A percentile compares a stretch with the other conserved stretches of the same genome.
Conservation (phyloP, 1,140 invertebrate genomes). For the Sycobia sp. region DNA sequence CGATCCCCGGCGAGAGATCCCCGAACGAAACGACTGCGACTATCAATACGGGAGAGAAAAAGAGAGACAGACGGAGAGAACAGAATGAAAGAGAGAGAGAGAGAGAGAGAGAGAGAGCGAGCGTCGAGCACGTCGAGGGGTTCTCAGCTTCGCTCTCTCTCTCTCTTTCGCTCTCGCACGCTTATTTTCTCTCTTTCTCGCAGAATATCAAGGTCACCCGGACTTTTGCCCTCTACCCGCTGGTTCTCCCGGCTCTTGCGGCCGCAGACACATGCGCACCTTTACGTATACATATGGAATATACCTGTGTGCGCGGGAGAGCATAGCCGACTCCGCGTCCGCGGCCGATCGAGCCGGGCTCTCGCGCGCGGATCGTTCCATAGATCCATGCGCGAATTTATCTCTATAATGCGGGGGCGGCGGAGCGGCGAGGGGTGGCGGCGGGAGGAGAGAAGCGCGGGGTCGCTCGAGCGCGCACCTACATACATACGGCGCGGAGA, state of each 20-base stretch:
- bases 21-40: conserved; percentile 22
- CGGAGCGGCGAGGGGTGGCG: background rate
- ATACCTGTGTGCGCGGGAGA: too few relatives aligned
- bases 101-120: conserved; percentile 4
- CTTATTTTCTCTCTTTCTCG: too few relatives aligned
- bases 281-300: conserved; percentile 5
- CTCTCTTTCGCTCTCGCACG: conserved; percentile 17
- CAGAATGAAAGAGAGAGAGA: too few relatives aligned
- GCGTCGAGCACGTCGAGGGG: background rate
- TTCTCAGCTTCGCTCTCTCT: conserved; percentile 37
- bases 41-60: conserved; percentile 27
- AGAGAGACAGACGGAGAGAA: too few relatives aligned
- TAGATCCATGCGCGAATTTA: too few relatives aligned
- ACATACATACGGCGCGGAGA: too few relatives aligned
- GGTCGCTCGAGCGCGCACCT: too few relatives aligned
- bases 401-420: too few relatives aligned
- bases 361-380: too few relatives aligned
- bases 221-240: conserved; percentile 23
- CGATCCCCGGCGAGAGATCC: conserved; percentile 11
- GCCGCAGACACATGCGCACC: background rate
- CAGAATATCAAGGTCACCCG: conserved; percentile 31
- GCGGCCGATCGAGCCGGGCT: too few relatives aligned
- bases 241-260: background rate
- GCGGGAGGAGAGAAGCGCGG: background rate
- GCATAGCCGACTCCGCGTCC: too few relatives aligned